Conservation (phyloP, 2,888 invertebrate species). For the Apamea epomidion region DNA sequence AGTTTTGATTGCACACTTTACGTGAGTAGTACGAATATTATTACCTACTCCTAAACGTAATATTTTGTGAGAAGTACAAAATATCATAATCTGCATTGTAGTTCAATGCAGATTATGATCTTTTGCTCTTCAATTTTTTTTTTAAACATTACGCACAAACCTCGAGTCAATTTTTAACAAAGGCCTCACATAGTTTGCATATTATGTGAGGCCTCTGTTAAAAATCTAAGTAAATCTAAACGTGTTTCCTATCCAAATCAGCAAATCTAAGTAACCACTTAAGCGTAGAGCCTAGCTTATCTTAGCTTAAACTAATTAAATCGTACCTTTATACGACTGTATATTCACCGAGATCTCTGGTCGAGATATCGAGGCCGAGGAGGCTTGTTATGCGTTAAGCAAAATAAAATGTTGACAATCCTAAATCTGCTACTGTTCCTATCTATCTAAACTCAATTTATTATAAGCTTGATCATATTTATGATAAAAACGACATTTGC, state of each 20-base stretch:
- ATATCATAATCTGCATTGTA: not conserved
- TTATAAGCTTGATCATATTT: not conserved
- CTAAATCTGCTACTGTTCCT: not conserved
- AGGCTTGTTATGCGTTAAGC: too few species aligned
- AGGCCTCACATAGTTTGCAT: not conserved
- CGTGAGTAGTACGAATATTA: not conserved
- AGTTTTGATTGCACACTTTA: not conserved
- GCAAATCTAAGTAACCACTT: too few species aligned
- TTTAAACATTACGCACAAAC: not conserved
- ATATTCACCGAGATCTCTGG: not conserved
- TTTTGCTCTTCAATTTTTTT: too few species aligned
- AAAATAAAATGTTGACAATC: not conserved
- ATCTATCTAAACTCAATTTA: not conserved
- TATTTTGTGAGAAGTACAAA: not conserved
- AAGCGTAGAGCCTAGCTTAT: too few species aligned
- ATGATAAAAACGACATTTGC: not conserved
- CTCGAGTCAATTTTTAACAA: not conserved
- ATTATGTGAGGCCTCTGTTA: not conserved
- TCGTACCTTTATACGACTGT: not conserved
- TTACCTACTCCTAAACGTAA: not conserved
- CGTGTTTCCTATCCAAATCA: not conserved
- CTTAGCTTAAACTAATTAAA: constrained; percentile 1
- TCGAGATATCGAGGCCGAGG: too few species aligned
- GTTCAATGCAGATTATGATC: too few species aligned
- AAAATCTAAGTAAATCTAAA: not conserved